These are phyloP conservation scores for Heliconius hermathena DNA, from an alignment of 1,140 invertebrate genomes.

Conservation along the genomic window DNA sequence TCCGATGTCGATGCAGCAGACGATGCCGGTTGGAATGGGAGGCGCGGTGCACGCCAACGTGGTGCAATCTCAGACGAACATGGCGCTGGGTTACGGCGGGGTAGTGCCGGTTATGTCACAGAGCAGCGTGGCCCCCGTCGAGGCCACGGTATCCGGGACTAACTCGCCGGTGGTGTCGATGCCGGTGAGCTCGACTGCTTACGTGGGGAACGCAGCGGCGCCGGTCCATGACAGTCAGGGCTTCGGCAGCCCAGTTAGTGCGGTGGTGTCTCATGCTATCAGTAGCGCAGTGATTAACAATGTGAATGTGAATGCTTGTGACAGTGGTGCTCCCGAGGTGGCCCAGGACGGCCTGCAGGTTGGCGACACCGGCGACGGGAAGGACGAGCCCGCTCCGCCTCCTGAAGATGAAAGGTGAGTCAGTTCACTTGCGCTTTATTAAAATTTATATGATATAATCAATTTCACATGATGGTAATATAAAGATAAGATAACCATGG, in stretches of 20 bases:
- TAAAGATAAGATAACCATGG: neutral
- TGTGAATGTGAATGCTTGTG: slow-evolving; percentile 77
- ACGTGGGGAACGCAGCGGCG: slow-evolving; percentile 64
- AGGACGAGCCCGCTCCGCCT: slow-evolving; percentile 73
- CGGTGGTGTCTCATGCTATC: slow-evolving; percentile 76
- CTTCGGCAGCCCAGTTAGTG: slow-evolving; percentile 81
- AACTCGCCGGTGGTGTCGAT: slow-evolving; percentile 80
- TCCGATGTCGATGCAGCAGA: slow-evolving; percentile 79
- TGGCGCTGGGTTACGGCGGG: slow-evolving; percentile 72
- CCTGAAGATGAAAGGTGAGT: slow-evolving; percentile 86
- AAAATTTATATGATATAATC: neutral
- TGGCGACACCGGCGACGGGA: slow-evolving; percentile 70
- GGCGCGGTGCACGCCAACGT: slow-evolving; percentile 74
- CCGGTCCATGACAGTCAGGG: slow-evolving; percentile 74
- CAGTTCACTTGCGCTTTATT: neutral
- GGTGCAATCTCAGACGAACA: slow-evolving; percentile 77
- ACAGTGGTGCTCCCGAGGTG: slow-evolving; percentile 71
- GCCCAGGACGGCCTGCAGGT: slow-evolving; percentile 63
- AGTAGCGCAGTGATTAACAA: slow-evolving; percentile 76
- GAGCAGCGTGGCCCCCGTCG: slow-evolving; percentile 72
- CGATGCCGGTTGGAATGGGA: slow-evolving; percentile 74
- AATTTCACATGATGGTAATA: neutral
- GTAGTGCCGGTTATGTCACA: slow-evolving; percentile 80
- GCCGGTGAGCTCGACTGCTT: slow-evolving; percentile 74
- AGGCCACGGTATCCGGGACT: slow-evolving; percentile 74